Percentiles rank a stretch among this genome's conserved stretches.
These are phyloP conservation scores for Venusia cambrica DNA, from an alignment of 2,888 invertebrate species.

Conservation along the genomic window DNA sequence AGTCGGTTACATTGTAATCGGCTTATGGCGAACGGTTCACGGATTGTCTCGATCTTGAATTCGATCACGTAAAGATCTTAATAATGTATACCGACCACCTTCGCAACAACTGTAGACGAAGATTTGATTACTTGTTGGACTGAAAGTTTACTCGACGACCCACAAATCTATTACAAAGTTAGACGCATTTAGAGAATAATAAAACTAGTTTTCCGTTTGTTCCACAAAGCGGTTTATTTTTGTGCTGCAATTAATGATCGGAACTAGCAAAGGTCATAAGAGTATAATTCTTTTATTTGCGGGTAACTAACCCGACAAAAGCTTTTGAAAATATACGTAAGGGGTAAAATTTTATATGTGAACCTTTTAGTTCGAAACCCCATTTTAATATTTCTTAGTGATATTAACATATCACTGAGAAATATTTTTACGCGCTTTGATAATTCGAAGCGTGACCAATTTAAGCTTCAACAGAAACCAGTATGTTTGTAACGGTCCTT, in stretches of 20 bases:
- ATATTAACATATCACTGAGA: too few species aligned
- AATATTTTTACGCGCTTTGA: too few species aligned
- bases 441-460: too few species aligned
- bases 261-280: slow-evolving; percentile 35
- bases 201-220: slow-evolving; percentile 40
- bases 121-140: slow-evolving; percentile 64
- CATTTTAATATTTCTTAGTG: too few species aligned
- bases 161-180: slow-evolving; percentile 46
- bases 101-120: slow-evolving; percentile 56
- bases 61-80: slow-evolving; percentile 73
- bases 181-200: slow-evolving; percentile 35
- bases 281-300: slow-evolving; percentile 32
- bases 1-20: slow-evolving; percentile 77
- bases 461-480: too few species aligned
- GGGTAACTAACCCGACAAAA: slow-evolving; percentile 17
- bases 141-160: slow-evolving; percentile 48
- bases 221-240: slow-evolving; percentile 40
- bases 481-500: too few species aligned
- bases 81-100: slow-evolving; percentile 74
- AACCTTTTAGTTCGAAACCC: too few species aligned
- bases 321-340: slow-evolving; percentile 13
- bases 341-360: neutral
- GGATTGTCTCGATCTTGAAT: slow-evolving; percentile 72
- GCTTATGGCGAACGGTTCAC: slow-evolving; percentile 64
- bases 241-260: slow-evolving; percentile 44